Percentiles rank a stretch among this genome's conserved stretches.
These are phyloP conservation scores for Cichladusa arquata DNA, from an alignment of 2,113 vertebrate species.

Conservation along the genomic window DNA sequence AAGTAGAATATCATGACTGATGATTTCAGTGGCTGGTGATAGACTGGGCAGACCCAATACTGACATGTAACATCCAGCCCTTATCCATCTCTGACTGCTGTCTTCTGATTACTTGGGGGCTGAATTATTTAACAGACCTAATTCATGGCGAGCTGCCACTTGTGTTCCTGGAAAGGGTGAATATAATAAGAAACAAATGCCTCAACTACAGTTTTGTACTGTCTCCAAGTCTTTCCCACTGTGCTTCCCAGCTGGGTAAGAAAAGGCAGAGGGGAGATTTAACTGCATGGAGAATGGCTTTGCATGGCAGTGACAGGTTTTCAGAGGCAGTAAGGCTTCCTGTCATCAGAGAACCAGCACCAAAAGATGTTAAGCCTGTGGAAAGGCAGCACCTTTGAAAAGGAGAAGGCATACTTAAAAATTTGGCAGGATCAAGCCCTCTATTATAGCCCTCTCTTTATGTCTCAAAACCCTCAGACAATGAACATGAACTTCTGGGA, in stretches of 20 bases:
- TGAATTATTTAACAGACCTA: conserved; percentile 32
- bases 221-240: not conserved
- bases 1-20: not conserved
- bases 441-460: not conserved
- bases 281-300: not conserved
- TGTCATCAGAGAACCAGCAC: not conserved
- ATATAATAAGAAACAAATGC: conserved; percentile 32
- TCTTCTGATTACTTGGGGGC: not conserved
- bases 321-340: not conserved
- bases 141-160: conserved; percentile 28
- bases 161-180: not conserved
- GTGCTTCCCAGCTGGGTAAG: not conserved
- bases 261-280: not conserved
- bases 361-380: not conserved
- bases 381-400: not conserved
- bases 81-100: not conserved
- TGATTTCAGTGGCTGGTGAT: not conserved
- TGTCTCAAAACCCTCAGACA: not conserved
- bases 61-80: not conserved
- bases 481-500: not conserved
- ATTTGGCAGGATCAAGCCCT: not conserved
- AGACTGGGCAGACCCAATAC: not conserved
- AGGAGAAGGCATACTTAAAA: not conserved
- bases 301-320: not conserved
- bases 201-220: not conserved